Evolutionary conservation across 1,140 invertebrate species (phyloP), one percentile per base, ranked within the genome.

Genomic region (Drosophila sp.): DNA sequence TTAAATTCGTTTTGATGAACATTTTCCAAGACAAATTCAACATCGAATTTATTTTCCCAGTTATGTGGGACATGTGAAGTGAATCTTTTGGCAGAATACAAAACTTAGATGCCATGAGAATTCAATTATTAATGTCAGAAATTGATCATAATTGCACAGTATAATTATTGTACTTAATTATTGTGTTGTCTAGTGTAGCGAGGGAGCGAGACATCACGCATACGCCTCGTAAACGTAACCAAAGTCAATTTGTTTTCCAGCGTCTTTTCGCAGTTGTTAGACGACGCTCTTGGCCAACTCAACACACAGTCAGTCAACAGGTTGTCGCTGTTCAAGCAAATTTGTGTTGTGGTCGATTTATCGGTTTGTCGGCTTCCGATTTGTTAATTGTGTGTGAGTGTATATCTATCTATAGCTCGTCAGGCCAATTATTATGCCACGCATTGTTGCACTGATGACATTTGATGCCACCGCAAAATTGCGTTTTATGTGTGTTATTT

Each of bases 201-300:
- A 27, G 6, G 43, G n/a, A 27, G 6, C 43, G n/a, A 41, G 27
- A 58, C 16, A 74, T 36, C 78, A 86, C 78, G 75, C 78, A 86
- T 86, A 86, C 83, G 75, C 82, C 67, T 51, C 57, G 57, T 36
- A 21, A 16, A 58, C 45, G 32, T n/a, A 34, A 16, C 53, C 61
- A 43, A n/a, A 58, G 63, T 63, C 72, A 6, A 62, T 74, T 73
- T 67, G 9, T 29, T 25, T 5, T 27, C 11, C 38, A 41, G 36
- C 51, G 40, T 72, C 34, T 41, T 57, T 38, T 62, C 41, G 56
- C 69, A 86, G 82, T 76, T 81, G 72, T 79, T 70, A 66, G 58
- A 67, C 76, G 70, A 63, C 66, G 62, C 65, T 83, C 64, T 57
- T 50, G 57, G 62, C 58, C 76, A 70, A 57, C 58, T 63, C 78